Percentiles rank a stretch among this genome's conserved stretches.
These are phyloP conservation scores for Rhincodon typus DNA, from an alignment of 2,797 vertebrate genomes.

Conservation along the genomic window DNA sequence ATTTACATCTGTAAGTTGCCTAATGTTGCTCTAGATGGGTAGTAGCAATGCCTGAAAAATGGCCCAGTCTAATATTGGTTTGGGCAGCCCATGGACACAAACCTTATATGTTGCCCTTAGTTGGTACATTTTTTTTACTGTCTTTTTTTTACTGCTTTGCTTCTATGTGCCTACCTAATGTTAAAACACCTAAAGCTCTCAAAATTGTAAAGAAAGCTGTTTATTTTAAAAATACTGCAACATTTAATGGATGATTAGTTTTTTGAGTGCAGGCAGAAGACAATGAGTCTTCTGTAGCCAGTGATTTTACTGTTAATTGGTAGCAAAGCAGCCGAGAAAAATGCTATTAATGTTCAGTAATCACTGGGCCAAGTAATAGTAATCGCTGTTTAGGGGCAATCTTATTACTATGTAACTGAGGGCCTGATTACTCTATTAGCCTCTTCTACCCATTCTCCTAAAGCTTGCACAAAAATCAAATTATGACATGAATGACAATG, in stretches of 20 bases:
- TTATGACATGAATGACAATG: slow-evolving; percentile 66
- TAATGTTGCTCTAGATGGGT: background rate
- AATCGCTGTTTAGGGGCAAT: slow-evolving; percentile 67
- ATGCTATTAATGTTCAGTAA: slow-evolving; percentile 59
- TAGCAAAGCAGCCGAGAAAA: slow-evolving; percentile 46
- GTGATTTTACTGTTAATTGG: slow-evolving; percentile 50
- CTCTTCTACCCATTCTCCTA: slow-evolving; percentile 66
- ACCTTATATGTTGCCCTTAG: background rate
- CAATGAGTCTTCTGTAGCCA: slow-evolving; percentile 37
- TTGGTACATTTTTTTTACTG: background rate
- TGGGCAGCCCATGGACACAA: background rate
- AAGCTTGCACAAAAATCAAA: slow-evolving; percentile 74
- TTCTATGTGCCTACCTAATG: background rate
- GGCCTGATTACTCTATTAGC: slow-evolving; percentile 70
- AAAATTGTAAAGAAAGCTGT: slow-evolving; percentile 29
- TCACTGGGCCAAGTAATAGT: slow-evolving; percentile 63
- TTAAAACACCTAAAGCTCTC: slow-evolving; percentile 1
- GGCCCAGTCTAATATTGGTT: background rate
- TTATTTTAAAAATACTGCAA: slow-evolving; percentile 32
- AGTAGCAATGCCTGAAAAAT: background rate
- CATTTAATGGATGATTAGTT: slow-evolving; percentile 35
- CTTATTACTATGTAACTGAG: slow-evolving; percentile 69
- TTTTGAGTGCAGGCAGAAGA: slow-evolving; percentile 28
- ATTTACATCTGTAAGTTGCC: background rate
- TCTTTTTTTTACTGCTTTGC: background rate